phyloP scores from a whole-genome alignment of 2,888 invertebrate genomes.

The Agrenia bidenticulata region DNA sequence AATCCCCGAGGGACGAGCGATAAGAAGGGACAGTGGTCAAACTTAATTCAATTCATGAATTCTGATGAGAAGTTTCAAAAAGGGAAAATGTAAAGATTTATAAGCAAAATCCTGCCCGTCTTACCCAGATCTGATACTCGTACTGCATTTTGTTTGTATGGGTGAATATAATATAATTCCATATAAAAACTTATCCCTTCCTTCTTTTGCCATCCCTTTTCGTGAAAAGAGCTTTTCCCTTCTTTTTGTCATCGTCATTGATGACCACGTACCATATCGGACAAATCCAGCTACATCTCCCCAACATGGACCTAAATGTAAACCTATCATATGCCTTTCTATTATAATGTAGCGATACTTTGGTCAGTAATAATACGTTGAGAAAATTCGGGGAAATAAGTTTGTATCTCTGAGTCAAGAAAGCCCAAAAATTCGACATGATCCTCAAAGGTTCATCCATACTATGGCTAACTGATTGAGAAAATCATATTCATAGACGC shows the following conservation, averaged over 20 bases:
- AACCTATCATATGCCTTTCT: neutral
- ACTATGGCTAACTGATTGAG: too few species aligned
- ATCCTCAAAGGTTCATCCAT: too few species aligned
- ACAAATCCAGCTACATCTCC: neutral
- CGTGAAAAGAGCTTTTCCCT: conserved; percentile 17
- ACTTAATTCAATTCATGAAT: conserved; percentile 34
- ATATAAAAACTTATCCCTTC: neutral
- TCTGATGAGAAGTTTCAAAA: conserved; percentile 39
- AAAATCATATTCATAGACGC: too few species aligned
- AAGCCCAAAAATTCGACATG: too few species aligned
- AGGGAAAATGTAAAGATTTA: conserved; percentile 5
- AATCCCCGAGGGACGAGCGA: conserved; percentile 2
- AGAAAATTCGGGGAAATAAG: neutral
- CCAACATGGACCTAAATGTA: too few species aligned
- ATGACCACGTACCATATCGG: conserved; percentile 35
- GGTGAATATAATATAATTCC: conserved; percentile 1
- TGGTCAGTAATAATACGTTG: neutral
- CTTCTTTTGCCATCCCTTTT: conserved; percentile 15
- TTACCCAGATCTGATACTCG: conserved; percentile 6
- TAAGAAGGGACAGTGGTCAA: conserved; percentile 24
- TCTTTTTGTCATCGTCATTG: conserved; percentile 20
- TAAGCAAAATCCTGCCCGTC: neutral
- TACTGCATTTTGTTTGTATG: neutral
- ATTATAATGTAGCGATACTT: neutral
- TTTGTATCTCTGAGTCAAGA: neutral